These are phyloP conservation scores for Cyclopterus lumpus DNA, from an alignment of 2,797 vertebrate genomes.

Conservation along the genomic window DNA sequence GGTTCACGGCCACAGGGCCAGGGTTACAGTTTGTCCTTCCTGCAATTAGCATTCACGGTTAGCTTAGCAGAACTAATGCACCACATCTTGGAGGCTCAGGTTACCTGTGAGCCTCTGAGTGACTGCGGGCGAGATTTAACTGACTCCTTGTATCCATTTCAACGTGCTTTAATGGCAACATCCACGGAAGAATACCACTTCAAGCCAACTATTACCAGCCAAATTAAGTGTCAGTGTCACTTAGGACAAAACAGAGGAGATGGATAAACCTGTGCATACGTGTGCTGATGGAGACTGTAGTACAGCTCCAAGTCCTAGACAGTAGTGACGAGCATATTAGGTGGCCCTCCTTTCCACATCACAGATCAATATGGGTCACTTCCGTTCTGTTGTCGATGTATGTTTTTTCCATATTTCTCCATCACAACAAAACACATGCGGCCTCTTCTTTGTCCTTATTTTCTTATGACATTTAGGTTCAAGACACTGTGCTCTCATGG, in stretches of 20 bases:
- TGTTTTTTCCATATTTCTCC: conserved; percentile 15
- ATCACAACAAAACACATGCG: conserved; percentile 15
- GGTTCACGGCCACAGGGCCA: conserved; percentile 84
- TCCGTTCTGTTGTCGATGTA: neutral
- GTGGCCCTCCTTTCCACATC: conserved; percentile 2
- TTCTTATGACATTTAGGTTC: conserved; percentile 66
- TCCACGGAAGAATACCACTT: conserved; percentile 61
- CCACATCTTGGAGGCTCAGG: conserved; percentile 89
- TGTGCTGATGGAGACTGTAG: neutral
- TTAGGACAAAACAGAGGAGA: neutral
- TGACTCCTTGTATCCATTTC: conserved; percentile 80
- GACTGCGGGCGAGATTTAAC: conserved; percentile 73
- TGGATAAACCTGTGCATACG: neutral
- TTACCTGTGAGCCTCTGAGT: conserved; percentile 82
- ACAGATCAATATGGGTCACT: conserved; percentile 24
- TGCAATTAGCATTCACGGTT: conserved; percentile 93
- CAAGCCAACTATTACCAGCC: conserved; percentile 43
- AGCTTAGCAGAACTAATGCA: conserved; percentile 95
- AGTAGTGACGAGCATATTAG: conserved; percentile 10
- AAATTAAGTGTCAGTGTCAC: conserved; percentile 46
- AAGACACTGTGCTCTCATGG: conserved; percentile 60
- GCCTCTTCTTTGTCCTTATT: conserved; percentile 13
- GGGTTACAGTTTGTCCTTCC: conserved; percentile 87
- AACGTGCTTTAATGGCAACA: conserved; percentile 74
- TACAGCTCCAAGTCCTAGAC: conserved; percentile 1